Base-by-base conservation (phyloP, 1,140 invertebrate species). In the Scaptomyza graminum region DNA sequence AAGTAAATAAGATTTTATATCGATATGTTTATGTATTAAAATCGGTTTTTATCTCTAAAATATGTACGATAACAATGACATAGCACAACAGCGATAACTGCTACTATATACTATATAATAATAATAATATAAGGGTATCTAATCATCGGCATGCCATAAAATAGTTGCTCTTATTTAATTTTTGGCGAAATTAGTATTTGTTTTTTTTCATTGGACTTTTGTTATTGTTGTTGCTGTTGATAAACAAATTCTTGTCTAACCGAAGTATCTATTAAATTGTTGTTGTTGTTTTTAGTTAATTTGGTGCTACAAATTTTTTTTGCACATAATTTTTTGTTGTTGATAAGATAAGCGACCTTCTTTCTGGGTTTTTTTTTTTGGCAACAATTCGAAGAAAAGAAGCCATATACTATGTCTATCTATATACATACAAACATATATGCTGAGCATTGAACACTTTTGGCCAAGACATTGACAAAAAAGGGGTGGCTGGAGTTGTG, bases 281-380 rank as follows among this genome's bases (percentile, higher is more conserved):
- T 34, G 31, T 34, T 34, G 9, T 28, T 44, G 4, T 57, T 22
- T 22, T n/a, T n/a, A n/a, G n/a, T n/a, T n/a, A n/a, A n/a, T n/a
- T n/a, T n/a, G n/a, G 18, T 2, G 18, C 18, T 22, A 22, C 1
- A 22, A 22, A 22, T 22, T 57, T 31, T 44, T 65, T 72, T 65
- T 66, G 69, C 69, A 72, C 69, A 66, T 54, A 8, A 5, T 31
- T 9, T 34, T 34, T 8, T 34, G 37, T 51, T 16, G 39, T 13
- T 66, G 69, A 72, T 72, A 72, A 72, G 69, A 72, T 72, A 72
- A 71, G 59, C 41, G 9, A 12, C 60, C 50, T 54, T 31, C 22
- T 9, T 43, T 43, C 4, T 57, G 31, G 16, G 8, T 41, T 18
- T 13, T 31, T 34, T n/a, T n/a, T 52, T 22, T 46, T 52, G 22